phyloP scores from a whole-genome alignment of 2,113 vertebrate genomes.

The Seriola rivoliana region DNA sequence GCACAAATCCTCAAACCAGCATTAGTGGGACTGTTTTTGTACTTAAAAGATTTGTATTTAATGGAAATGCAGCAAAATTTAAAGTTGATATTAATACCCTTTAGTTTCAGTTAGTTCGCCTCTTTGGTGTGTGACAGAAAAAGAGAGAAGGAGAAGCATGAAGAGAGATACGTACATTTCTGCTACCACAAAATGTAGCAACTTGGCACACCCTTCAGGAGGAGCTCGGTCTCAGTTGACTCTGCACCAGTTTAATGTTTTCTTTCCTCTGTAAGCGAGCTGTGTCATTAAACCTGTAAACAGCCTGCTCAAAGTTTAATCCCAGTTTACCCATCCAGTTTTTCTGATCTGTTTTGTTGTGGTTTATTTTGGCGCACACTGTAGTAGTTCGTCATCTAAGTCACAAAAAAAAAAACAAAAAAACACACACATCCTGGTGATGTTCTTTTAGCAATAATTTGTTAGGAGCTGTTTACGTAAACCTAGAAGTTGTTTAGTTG shows the following conservation, averaged over 20 bases:
- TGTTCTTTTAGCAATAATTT: background rate
- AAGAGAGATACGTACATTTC: background rate
- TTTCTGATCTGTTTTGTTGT: background rate
- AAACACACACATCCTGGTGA: background rate
- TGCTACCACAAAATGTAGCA: conserved; percentile 16
- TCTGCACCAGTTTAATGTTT: background rate
- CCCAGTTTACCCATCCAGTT: background rate
- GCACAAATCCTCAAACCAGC: background rate
- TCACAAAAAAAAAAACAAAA: no score
- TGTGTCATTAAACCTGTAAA: background rate
- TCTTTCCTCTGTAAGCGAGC: conserved; percentile 12
- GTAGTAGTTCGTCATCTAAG: background rate
- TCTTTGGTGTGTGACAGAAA: conserved; percentile 24
- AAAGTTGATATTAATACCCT: background rate
- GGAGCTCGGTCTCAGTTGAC: background rate
- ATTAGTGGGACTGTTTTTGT: rapidly evolving
- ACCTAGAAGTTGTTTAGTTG: background rate
- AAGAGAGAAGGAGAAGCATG: background rate
- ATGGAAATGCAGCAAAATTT: background rate
- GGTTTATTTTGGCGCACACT: background rate
- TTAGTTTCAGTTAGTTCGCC: background rate
- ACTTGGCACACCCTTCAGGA: background rate
- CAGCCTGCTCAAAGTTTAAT: background rate
- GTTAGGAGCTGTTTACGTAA: background rate
- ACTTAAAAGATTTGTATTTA: background rate